A percentile compares a stretch with the other conserved stretches of the same genome.
phyloP scores from a whole-genome alignment of 1,140 invertebrate genomes.

The Euwallacea similis region DNA sequence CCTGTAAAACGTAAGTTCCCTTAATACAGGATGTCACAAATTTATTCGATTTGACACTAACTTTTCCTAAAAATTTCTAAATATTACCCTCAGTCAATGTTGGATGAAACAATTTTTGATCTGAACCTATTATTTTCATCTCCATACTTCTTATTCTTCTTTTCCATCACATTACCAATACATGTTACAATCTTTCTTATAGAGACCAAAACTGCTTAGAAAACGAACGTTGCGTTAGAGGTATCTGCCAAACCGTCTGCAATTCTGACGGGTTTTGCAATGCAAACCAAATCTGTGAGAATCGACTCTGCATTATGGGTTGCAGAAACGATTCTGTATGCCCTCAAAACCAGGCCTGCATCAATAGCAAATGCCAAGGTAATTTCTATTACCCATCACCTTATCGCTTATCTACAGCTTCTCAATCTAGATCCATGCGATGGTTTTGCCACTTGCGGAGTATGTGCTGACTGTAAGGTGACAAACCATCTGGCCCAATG shows the following conservation, averaged over 20 bases:
- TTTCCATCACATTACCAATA: too few species aligned
- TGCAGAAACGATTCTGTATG: slow-evolving; percentile 83
- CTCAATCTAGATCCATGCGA: slow-evolving; percentile 73
- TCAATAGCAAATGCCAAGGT: slow-evolving; percentile 80
- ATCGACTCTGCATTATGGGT: slow-evolving; percentile 80
- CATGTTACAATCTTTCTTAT: slow-evolving; percentile 46
- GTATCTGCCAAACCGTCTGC: slow-evolving; percentile 79
- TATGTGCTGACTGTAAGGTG: slow-evolving; percentile 80
- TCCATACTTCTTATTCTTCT: too few species aligned
- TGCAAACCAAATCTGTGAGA: slow-evolving; percentile 81
- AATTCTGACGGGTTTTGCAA: slow-evolving; percentile 81
- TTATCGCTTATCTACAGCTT: not conserved
- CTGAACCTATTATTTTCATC: too few species aligned
- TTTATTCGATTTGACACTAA: too few species aligned
- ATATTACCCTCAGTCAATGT: too few species aligned
- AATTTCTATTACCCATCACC: slow-evolving; percentile 37
- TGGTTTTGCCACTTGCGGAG: slow-evolving; percentile 69
- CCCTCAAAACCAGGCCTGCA: slow-evolving; percentile 70
- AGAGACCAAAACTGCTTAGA: slow-evolving; percentile 79
- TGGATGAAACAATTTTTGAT: too few species aligned
- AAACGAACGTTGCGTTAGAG: slow-evolving; percentile 80
- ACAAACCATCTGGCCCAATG: slow-evolving; percentile 82
- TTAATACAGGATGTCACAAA: too few species aligned
- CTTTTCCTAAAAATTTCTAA: too few species aligned
- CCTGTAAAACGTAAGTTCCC: slow-evolving; percentile 63